phyloP scores from a whole-genome alignment of 2,797 vertebrate species.

The Florisuga fusca region DNA sequence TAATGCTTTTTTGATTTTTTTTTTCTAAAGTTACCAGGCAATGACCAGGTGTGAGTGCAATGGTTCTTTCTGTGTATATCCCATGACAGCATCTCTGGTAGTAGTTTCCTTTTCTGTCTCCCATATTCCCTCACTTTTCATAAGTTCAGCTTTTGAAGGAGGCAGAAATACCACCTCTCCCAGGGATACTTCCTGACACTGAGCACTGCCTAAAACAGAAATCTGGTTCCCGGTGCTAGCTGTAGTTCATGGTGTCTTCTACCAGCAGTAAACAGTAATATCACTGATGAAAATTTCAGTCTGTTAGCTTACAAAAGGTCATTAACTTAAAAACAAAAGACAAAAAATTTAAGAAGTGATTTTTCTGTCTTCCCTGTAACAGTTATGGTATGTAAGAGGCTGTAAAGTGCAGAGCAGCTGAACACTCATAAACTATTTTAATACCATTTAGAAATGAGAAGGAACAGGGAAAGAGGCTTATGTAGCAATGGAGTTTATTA shows the following conservation, averaged over 20 bases:
- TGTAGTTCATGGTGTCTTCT: not conserved
- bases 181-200: not conserved
- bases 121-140: not conserved
- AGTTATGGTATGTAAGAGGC: not conserved
- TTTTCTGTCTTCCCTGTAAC: not conserved
- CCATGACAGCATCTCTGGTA: not conserved
- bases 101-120: not conserved
- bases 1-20: not conserved
- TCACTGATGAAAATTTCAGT: not conserved
- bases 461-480: not conserved
- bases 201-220: not conserved
- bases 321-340: constrained; percentile 27
- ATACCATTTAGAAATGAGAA: constrained; percentile 21
- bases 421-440: constrained; percentile 56
- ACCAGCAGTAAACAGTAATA: not conserved
- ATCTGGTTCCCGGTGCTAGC: not conserved
- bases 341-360: not conserved
- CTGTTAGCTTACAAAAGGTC: constrained; percentile 4
- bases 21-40: not conserved
- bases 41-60: not conserved
- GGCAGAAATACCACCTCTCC: not conserved
- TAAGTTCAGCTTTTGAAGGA: not conserved
- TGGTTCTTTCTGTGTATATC: not conserved
- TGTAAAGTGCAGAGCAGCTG: constrained; percentile 37
- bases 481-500: constrained; percentile 22